A percentile compares a stretch with the other conserved stretches of the same genome.
phyloP scores from a whole-genome alignment of 2,797 vertebrate genomes.

The Mycteria americana region DNA sequence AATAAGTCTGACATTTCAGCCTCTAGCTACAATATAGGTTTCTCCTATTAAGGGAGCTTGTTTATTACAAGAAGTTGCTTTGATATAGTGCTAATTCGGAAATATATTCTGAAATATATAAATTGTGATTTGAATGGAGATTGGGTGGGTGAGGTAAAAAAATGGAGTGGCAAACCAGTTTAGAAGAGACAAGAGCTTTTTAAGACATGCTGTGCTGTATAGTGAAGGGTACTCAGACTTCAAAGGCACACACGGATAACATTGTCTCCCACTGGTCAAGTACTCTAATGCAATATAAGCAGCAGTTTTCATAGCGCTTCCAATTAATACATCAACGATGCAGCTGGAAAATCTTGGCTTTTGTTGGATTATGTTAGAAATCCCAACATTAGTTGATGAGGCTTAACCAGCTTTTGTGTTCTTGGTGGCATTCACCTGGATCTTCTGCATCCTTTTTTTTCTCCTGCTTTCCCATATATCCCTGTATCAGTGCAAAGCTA shows the following conservation, averaged over 20 bases:
- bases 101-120: background rate
- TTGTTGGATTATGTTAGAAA: background rate
- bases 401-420: background rate
- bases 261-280: background rate
- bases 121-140: background rate
- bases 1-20: background rate
- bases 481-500: background rate
- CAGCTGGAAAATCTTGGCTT: background rate
- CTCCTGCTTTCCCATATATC: background rate
- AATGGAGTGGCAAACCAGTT: background rate
- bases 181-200: background rate
- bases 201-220: background rate
- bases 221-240: background rate
- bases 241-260: background rate
- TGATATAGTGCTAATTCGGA: background rate
- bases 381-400: background rate
- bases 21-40: background rate
- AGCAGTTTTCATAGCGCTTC: background rate
- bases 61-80: background rate
- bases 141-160: background rate
- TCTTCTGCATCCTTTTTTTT: background rate
- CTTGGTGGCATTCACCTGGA: background rate
- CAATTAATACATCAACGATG: background rate
- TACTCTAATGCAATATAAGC: background rate
- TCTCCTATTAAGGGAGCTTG: background rate